phyloP scores from a whole-genome alignment of 2,113 vertebrate genomes.

The Pelecanus crispus region DNA sequence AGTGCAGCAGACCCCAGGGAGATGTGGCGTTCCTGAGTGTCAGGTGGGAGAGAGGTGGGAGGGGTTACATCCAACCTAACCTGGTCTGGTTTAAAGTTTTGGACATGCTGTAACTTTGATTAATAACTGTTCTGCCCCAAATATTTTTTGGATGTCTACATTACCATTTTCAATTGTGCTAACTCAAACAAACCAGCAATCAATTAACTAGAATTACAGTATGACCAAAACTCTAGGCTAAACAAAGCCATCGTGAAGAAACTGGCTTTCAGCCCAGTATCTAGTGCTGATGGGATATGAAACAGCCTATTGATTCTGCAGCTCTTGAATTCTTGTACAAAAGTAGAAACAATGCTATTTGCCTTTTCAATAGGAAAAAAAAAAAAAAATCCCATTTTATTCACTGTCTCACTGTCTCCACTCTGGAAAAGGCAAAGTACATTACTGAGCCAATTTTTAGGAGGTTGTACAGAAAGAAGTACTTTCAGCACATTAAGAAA shows the following conservation, averaged over 20 bases:
- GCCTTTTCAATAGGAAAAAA: neutral
- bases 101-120: neutral
- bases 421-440: neutral
- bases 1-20: neutral
- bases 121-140: conserved; percentile 21
- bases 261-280: conserved; percentile 59
- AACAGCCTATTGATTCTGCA: conserved; percentile 53
- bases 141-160: conserved; percentile 37
- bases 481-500: neutral
- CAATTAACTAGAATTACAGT: conserved; percentile 46
- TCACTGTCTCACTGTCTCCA: neutral
- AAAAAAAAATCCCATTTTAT: neutral
- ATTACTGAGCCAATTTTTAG: neutral
- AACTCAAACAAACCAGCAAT: conserved; percentile 54
- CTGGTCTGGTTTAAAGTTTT: neutral
- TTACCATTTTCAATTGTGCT: conserved; percentile 55
- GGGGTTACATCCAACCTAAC: neutral
- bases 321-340: neutral
- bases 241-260: conserved; percentile 34
- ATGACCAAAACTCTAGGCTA: conserved; percentile 15
- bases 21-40: neutral
- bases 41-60: neutral
- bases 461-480: neutral
- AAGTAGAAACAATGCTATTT: conserved; percentile 35
- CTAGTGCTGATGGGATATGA: conserved; percentile 23